Base-by-base conservation (phyloP, 53 echinoderm and acorn worm species). In the Luidia sarsii region DNA sequence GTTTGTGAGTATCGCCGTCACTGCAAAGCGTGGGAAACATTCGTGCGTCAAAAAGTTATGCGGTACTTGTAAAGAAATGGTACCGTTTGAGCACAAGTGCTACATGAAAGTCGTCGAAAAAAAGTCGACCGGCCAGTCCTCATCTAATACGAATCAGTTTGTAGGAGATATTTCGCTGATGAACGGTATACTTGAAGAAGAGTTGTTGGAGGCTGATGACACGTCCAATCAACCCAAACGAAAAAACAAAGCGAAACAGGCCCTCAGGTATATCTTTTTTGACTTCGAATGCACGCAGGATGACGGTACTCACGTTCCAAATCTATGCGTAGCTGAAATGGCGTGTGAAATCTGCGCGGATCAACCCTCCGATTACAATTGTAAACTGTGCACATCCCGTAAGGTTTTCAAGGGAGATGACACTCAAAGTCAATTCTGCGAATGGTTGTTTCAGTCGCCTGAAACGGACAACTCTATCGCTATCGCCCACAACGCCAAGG, bases 401-500 rank as follows among this genome's bases (percentile, higher is more conserved):
- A 68, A 27, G 25, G 9, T 48, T 16, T 48, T 48, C 30, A 32
- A 68, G 68, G 68, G 49, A 13, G 48, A 68, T 8, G 25, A 43
- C 27, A 68, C 68, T 16, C 68, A 24, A 18, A 48, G 27, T 27
- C 0, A 45, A 27, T 45, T 68, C n/a, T 68, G 68, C 41, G 48
- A 68, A n/a, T 68, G 68, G 68, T 28, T 68, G 13, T 68, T 68
- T 68, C 46, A 46, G 14, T 48, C 48, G 3, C 3, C 68, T 11
- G 13, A 25, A 1, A 68, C 49, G 1, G 48, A 48, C 3, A 68
- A 68, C 22, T 68, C 68, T 1, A 50, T 70, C 30, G 70, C 80
- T 20, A 54, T 80, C 24, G 80, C 80, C 23, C 80, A 80, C 34
- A 87, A 87, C 55, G 33, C 48, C 10, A 46, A 60, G 20, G 53